phyloP scores from a whole-genome alignment of 53 echinoderm and acorn worm genomes.

The Luidia sarsii region DNA sequence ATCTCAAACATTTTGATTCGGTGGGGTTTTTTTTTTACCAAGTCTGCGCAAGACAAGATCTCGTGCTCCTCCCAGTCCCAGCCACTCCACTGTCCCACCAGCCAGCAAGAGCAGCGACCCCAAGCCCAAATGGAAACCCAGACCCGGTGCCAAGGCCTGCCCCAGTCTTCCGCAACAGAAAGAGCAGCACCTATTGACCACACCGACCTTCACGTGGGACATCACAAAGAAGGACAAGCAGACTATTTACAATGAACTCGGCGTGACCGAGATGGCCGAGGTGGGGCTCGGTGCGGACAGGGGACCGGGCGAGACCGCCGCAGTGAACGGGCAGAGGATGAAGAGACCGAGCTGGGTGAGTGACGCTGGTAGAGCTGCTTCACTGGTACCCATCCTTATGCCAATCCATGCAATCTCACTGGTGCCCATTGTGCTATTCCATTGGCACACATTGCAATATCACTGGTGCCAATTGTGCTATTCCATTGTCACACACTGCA shows the following conservation, averaged over 20 bases:
- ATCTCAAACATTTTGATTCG: neutral
- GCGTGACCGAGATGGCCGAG: slow-evolving; percentile 63
- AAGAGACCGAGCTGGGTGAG: neutral
- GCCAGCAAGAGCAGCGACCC: neutral
- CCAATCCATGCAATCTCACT: no score
- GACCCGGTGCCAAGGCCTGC: neutral
- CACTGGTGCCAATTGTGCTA: no score
- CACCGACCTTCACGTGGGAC: slow-evolving; percentile 69
- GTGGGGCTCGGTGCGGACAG: neutral
- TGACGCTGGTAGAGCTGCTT: no score
- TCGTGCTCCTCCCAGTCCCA: slow-evolving; percentile 2
- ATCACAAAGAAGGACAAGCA: slow-evolving; percentile 55
- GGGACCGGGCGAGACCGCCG: neutral
- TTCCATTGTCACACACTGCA: no score
- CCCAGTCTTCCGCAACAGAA: neutral
- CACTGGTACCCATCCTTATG: no score
- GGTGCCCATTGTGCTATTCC: no score
- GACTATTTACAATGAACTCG: slow-evolving; percentile 74
- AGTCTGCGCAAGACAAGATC: slow-evolving; percentile 23
- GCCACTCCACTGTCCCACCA: no score
- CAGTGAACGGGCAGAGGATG: neutral
- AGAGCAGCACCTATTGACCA: neutral
- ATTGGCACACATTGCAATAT: no score
- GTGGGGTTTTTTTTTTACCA: neutral
- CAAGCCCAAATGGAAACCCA: neutral